Evolutionary conservation across 2,797 vertebrate species (phyloP).

Genomic region (Moxostoma hubbsi): DNA sequence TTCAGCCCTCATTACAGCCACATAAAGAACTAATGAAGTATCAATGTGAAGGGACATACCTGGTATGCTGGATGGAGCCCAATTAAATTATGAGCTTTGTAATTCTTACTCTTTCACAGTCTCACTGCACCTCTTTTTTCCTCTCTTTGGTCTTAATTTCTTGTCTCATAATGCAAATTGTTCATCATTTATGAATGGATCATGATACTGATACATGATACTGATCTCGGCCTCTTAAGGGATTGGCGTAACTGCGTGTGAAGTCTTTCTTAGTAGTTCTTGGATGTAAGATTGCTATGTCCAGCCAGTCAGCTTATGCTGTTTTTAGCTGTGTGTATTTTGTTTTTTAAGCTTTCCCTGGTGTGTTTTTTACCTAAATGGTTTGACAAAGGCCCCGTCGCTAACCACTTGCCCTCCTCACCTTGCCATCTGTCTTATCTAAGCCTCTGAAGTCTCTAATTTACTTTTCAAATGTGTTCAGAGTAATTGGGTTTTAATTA

Average conservation of each 20-base stretch:
- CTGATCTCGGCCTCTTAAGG: constrained; percentile 23
- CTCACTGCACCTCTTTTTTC: constrained; percentile 50
- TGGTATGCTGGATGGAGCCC: constrained; percentile 62
- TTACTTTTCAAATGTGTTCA: constrained; percentile 69
- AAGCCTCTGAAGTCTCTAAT: constrained; percentile 68
- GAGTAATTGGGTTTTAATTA: constrained; percentile 81
- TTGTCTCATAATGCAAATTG: constrained; percentile 68
- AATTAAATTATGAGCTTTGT: constrained; percentile 64
- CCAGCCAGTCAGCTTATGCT: no score
- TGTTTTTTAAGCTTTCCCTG: constrained; percentile 25
- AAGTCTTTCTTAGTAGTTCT: background rate
- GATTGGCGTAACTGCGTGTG: background rate
- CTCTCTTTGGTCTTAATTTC: constrained; percentile 67
- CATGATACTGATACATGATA: no score
- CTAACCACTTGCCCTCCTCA: constrained; percentile 55
- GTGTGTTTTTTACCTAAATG: constrained; percentile 46
- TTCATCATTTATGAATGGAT: constrained; percentile 70
- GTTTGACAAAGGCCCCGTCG: constrained; percentile 35
- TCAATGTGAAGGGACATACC: constrained; percentile 66
- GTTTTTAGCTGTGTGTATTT: no score
- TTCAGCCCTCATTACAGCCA: constrained; percentile 67
- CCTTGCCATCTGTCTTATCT: constrained; percentile 62
- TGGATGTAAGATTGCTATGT: no score
- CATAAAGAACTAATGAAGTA: constrained; percentile 70
- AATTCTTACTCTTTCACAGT: constrained; percentile 24